These are phyloP conservation scores for Lottia scabra DNA, from an alignment of 2,888 invertebrate genomes.

Conservation along the genomic window DNA sequence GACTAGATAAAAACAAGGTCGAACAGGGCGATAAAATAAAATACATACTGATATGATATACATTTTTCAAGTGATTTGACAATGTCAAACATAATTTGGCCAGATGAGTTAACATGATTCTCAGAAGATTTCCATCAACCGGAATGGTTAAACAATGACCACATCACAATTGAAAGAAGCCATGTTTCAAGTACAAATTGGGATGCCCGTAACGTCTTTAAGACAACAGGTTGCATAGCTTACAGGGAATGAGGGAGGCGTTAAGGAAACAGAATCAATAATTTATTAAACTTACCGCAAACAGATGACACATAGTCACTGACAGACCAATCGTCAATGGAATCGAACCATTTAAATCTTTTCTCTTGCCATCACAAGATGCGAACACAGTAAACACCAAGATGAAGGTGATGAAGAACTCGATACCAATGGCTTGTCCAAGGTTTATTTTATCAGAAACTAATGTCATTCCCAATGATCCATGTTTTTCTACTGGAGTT, in stretches of 20 bases:
- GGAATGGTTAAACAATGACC: no score
- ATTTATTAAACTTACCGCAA: constrained; percentile 78
- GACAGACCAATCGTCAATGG: constrained; percentile 86
- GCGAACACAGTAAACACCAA: constrained; percentile 86
- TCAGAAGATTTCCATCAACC: no score
- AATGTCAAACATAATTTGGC: no score
- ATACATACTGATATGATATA: no score
- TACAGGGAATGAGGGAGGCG: background rate
- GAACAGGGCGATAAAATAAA: no score
- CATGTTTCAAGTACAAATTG: no score
- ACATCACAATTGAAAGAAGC: no score
- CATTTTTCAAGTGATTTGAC: no score
- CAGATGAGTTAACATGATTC: no score
- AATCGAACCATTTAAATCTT: constrained; percentile 85
- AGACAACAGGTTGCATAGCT: background rate
- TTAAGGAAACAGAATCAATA: background rate
- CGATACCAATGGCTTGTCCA: constrained; percentile 85
- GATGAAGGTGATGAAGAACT: constrained; percentile 87
- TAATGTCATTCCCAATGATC: constrained; percentile 42
- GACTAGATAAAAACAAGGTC: no score
- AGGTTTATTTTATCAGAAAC: constrained; percentile 66
- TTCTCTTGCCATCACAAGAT: constrained; percentile 84
- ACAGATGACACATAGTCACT: constrained; percentile 88
- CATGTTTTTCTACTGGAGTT: constrained; percentile 39
- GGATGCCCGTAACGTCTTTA: no score